These are phyloP conservation scores for Notamacropus eugenii DNA, from an alignment of 2,797 vertebrate species.

Conservation along the genomic window DNA sequence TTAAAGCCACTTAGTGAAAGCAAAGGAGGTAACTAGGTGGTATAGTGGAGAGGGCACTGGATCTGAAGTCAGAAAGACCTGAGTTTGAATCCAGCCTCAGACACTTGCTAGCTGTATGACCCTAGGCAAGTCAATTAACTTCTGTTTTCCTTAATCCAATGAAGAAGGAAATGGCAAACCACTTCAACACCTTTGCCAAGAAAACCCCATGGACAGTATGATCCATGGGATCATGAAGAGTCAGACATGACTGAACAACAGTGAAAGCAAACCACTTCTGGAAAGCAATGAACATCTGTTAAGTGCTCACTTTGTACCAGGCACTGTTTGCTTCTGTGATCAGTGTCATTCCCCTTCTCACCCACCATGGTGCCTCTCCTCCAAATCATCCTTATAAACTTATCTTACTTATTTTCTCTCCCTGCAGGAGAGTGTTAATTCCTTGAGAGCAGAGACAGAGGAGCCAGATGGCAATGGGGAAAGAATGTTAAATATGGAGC, in stretches of 20 bases:
- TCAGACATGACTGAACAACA: neutral
- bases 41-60: neutral
- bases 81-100: neutral
- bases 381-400: neutral
- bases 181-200: neutral
- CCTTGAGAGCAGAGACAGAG: neutral
- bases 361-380: neutral
- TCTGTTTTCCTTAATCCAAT: neutral
- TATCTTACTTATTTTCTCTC: neutral
- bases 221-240: neutral
- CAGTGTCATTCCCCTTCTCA: neutral
- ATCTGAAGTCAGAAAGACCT: neutral
- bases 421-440: neutral
- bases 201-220: neutral
- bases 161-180: neutral
- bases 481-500: neutral
- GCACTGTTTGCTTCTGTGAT: neutral
- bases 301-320: neutral
- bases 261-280: constrained; percentile 1
- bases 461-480: neutral
- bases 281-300: neutral
- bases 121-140: neutral
- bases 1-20: constrained; percentile 9
- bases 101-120: neutral
- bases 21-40: neutral